Base-by-base conservation (phyloP, 2,797 vertebrate genomes). In the Monodelphis domestica region DNA sequence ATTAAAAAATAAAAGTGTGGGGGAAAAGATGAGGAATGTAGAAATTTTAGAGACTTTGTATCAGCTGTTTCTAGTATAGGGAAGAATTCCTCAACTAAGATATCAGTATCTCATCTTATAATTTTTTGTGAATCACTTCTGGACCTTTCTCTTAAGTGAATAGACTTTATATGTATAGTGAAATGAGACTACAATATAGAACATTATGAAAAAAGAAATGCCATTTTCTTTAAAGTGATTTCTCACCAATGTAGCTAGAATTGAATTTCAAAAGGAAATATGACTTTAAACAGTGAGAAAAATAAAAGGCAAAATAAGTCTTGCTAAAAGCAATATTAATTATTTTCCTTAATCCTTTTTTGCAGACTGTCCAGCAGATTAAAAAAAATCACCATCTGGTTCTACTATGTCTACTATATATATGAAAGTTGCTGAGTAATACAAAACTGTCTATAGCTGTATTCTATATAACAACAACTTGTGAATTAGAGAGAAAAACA, bases 51-150 rank as follows among this genome's bases (percentile, higher is more conserved):
- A 91, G 33, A 95, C 53, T 90, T 93, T 14, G 89, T 52, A 63
- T 6, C 93, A 95, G 56, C 89, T 87, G 54, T 93, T 95, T 78
- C 93, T 88, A 92, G 91, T 90, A 91, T 57, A 90, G 95, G 15
- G 1, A 87, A 63, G 92, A 56, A 88, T 90, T 92, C n/a, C 52
- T 63, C 70, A 92, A 50, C 87, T 88, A 92, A 96, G 93, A 93
- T 93, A 90, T 30, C 29, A 89, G 87, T 94, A 93, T 45, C 33
- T 94, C 93, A 88, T 55, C 45, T 95, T 84, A 30, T 93, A 45
- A 95, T 52, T 53, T 54, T 38, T 96, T 94, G 89, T 90, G 92
- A 63, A 90, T 90, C 24, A 94, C 56, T 57, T 94, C 89, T 87
- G n/a, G 30, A 52, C 38, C 89, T 88, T 50, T 90, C 54, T 91